phyloP scores from a whole-genome alignment of 2,113 vertebrate species.

The Semnornis frantzii region DNA sequence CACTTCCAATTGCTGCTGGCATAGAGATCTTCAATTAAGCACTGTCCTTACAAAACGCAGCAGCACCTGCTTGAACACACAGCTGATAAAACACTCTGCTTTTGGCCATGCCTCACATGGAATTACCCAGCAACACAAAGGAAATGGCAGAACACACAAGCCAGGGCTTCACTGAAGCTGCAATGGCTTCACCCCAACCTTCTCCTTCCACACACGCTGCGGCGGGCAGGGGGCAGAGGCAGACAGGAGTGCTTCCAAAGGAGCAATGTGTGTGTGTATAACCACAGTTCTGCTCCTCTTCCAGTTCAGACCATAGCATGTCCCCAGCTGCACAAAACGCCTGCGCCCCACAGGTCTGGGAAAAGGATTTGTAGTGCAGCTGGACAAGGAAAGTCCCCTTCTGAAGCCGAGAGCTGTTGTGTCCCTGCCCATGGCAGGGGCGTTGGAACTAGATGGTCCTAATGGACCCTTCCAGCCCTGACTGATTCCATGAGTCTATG shows the following conservation, averaged over 20 bases:
- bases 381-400: not conserved
- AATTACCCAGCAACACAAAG: constrained; percentile 43
- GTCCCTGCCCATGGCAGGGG: no score
- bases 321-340: not conserved
- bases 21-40: constrained; percentile 64
- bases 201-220: constrained; percentile 28
- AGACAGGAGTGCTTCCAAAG: constrained; percentile 29
- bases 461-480: no score
- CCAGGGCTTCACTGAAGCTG: constrained; percentile 3
- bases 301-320: not conserved
- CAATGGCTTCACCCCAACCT: not conserved
- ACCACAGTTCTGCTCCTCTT: not conserved
- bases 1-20: constrained; percentile 57
- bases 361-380: not conserved
- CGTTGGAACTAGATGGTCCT: no score
- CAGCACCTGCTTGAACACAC: constrained; percentile 65
- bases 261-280: constrained; percentile 7
- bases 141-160: constrained; percentile 48
- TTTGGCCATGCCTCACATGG: not conserved
- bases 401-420: not conserved
- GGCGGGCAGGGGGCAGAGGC: not conserved
- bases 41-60: constrained; percentile 55
- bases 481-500: not conserved
- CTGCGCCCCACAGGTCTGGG: not conserved
- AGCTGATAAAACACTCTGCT: constrained; percentile 43